Evolutionary conservation across 2,113 vertebrate genomes (phyloP), one percentile per base, ranked within the genome.

Genomic region (Gymnarchus niloticus): DNA sequence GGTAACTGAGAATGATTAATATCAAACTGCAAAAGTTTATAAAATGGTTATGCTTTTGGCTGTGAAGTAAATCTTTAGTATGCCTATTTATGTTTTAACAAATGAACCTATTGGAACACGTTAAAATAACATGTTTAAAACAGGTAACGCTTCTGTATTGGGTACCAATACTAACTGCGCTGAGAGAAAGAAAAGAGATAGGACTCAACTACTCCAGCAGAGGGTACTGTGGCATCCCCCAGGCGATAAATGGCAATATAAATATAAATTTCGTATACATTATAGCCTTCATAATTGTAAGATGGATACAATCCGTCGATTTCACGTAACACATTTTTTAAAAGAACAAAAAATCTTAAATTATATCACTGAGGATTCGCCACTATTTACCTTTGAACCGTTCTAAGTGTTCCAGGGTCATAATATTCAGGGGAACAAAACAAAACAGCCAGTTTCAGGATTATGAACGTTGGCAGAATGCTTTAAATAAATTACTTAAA

Each of bases 171-270:
- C n/a, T 41, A 33, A 41, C 41, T 73, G n/a, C 19, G 1, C 65
- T 37, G 41, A 28, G 33, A 73, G 65, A 73, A 78, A 48, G 19
- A 41, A 19, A 46, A 48, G 21, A 2, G 33, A 52, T 33, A 41
- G 28, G 56, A 4, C 33, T 41, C 23, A 51, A 54, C 48, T 80
- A 54, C 23, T 78, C 73, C 84, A 80, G 84, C 54, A 80, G 84
- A 80, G 84, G 69, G 84, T 48, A 52, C 54, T 85, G 59, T 52
- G n/a, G 48, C 23, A 52, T 56, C 25, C 73, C 49, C 52, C 48
- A 10, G 5, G 46, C 21, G 46, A 78, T 78, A 78, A 28, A 9
- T 21, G 37, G 41, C 21, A 37, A n/a, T 49, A 57, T 48, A 23
- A 56, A 61, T 49, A 61, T 10, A 41, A 23, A 52, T 81, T 81